phyloP scores from a whole-genome alignment of 2,888 invertebrate species.

The Nemurella pictetii region DNA sequence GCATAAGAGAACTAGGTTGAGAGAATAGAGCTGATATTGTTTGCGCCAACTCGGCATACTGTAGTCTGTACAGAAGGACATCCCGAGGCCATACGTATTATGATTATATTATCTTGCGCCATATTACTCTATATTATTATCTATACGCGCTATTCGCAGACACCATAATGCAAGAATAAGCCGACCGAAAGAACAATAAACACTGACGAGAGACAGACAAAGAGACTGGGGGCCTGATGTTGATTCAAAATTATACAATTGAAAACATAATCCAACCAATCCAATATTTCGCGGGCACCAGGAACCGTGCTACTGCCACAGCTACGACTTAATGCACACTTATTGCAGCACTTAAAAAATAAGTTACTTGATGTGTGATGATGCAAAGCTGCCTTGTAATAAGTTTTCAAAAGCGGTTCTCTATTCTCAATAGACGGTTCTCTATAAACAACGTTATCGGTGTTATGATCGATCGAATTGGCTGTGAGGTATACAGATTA shows the following conservation, averaged over 20 bases:
- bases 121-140: neutral
- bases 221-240: neutral
- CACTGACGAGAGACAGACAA: neutral
- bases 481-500: too few relatives aligned
- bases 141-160: neutral
- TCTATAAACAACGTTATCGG: too few relatives aligned
- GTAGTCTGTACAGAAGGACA: neutral
- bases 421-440: too few relatives aligned
- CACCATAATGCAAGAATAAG: conserved; percentile 11
- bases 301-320: neutral
- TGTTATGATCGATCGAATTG: too few relatives aligned
- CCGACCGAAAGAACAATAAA: conserved; percentile 31
- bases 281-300: neutral
- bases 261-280: neutral
- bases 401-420: too few relatives aligned
- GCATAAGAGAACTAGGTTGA: neutral
- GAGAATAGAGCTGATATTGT: neutral
- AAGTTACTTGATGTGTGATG: too few relatives aligned
- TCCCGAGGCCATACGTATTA: neutral
- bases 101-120: neutral
- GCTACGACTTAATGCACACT: too few relatives aligned
- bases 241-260: conserved; percentile 27
- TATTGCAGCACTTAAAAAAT: too few relatives aligned
- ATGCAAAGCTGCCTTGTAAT: too few relatives aligned
- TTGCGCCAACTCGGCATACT: neutral